Evolutionary conservation across 2,888 invertebrate species (phyloP), one percentile per base, ranked within the genome.

Genomic region (Mamestra brassicae): DNA sequence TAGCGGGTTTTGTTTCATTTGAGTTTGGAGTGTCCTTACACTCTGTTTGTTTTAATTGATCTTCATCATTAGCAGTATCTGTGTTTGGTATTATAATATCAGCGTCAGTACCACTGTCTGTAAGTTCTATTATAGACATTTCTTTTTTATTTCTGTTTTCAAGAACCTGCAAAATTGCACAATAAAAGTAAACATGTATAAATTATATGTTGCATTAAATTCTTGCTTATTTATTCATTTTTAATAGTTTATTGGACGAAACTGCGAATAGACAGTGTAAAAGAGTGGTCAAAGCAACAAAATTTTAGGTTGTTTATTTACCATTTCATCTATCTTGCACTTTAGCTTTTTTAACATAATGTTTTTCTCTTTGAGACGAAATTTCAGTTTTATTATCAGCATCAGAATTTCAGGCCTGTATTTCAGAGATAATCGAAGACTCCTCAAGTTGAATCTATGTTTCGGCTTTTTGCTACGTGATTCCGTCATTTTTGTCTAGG

Each of bases 381-480:
- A 95, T 76, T 97, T 96, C 89, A 98, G 95, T 88, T 96, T 97
- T 60, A 97, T 89, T 84, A 98, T 97, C 73, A 97, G 97, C 81
- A 95, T 94, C 54, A 97, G 83, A 26, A 97, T 95, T 85, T 97
- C 97, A 13, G 98, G 98, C 78, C 97, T 96, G 81, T 97, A 96
- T 86, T 94, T 93, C 50, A 98, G 89, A 77, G 96, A 95, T 47
- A 94, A 78, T 5, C 93, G 92, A 60, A 96, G 90, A 66, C 81
- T 91, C 85, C 89, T 90, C 71, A 92, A 81, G 71, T 84, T 91
- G 52, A 90, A 90, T 5, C 76, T 83, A 76, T 62, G 75, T 82
- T 84, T 89, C 17, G n/a, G 54, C 74, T 71, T 86, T 82, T 87
- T 91, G 50, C 63, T 78, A 42, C 61, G 61, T 42, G 73, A 63